Evolutionary conservation across 1,140 invertebrate genomes (phyloP), one percentile per base, ranked within the genome.

Genomic region (Drosophila lacteicornis): DNA sequence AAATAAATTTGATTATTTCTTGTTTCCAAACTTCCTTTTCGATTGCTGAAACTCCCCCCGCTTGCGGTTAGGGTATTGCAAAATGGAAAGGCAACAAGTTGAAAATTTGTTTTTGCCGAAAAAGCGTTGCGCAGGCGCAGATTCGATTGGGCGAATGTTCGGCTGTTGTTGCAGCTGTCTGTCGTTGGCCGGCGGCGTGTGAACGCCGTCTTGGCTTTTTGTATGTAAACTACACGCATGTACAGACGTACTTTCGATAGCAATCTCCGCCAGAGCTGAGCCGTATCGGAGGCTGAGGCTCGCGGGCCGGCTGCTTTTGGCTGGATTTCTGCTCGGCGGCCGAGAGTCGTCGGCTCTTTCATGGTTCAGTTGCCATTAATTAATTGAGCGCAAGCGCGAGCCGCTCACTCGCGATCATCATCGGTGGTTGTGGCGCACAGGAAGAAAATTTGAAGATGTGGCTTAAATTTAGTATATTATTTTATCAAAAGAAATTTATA

Each of bases 151-250:
- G 59, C 66, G 67, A 79, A 71, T 60, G 55, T 57, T 62, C 36
- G 27, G 13, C 38, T 33, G 74, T 36, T 69, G 22, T 38, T 12
- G 36, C 40, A 15, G 7, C 38, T 36, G 51, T 55, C 30, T 33
- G 30, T 49, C 40, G 33, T 36, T 67, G 8, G 53, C 53, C 60
- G 68, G 80, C 70, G 81, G 82, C 81, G 81, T 84, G 81, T 84
- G 81, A 84, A 84, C 81, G 81, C 53, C 38, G 71, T 77, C 81
- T 75, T 59, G 75, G 80, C 12, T 59, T 50, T 73, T 85, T 83
- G 76, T 88, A 87, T 84, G 85, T 88, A 80, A 88, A 90, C 85
- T 88, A 88, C 84, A 88, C 84, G 84, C 84, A 88, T 88, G 80
- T 84, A 90, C 75, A 87, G 68, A 88, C 79, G 85, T 88, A 88